Conservation (phyloP, 1,140 invertebrate genomes). For the Bombus cullumanus region DNA sequence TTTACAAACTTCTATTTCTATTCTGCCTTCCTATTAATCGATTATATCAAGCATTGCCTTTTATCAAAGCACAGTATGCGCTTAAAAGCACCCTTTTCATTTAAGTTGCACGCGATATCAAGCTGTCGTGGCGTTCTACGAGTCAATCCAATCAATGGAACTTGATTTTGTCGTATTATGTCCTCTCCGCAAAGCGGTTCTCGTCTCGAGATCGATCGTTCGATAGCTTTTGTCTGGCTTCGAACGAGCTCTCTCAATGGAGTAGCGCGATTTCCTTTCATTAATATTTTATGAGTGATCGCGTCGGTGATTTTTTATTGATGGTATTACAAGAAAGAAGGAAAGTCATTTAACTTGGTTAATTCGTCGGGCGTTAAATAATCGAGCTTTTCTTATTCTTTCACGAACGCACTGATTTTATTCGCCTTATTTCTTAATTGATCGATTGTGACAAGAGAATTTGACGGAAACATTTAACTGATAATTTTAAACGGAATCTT, state of each 20-base stretch:
- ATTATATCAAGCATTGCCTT: not conserved
- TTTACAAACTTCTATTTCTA: not conserved
- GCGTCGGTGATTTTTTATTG: not conserved
- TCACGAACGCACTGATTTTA: too few species aligned
- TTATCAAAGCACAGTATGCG: not conserved
- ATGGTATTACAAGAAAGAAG: too few species aligned
- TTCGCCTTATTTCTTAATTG: too few species aligned
- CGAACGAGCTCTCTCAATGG: not conserved
- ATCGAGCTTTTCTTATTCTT: not conserved
- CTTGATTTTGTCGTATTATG: not conserved
- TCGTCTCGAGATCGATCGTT: not conserved
- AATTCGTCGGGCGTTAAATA: not conserved
- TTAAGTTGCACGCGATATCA: not conserved
- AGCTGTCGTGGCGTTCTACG: not conserved
- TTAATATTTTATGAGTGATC: not conserved
- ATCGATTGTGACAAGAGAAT: not conserved
- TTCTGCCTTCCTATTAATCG: not conserved
- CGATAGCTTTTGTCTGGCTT: not conserved
- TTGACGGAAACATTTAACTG: not conserved
- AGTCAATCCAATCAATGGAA: not conserved
- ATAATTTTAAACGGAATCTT: not conserved
- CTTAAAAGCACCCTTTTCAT: not conserved
- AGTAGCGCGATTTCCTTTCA: not conserved
- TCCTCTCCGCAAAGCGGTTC: not conserved
- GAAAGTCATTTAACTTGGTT: not conserved